Conservation (phyloP, 2,888 invertebrate genomes). For the Linnaemya vulpina region DNA sequence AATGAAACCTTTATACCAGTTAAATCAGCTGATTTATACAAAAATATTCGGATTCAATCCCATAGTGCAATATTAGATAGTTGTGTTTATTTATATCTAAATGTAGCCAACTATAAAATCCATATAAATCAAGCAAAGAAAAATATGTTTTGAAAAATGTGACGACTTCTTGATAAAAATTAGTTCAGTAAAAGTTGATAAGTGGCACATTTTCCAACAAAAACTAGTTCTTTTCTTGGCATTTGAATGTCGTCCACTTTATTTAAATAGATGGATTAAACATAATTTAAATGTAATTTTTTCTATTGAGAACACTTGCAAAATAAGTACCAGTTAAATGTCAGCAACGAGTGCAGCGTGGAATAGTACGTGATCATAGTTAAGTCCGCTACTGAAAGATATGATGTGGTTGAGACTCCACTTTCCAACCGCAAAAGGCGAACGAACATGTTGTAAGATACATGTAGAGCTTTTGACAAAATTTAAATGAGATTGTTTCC, state of each 20-base stretch:
- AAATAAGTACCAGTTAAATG: constrained; percentile 6
- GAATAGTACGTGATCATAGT: neutral
- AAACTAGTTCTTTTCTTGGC: constrained; percentile 47
- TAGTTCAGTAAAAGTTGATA: constrained; percentile 64
- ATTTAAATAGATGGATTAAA: constrained; percentile 26
- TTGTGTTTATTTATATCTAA: constrained; percentile 26
- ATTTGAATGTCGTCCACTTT: constrained; percentile 51
- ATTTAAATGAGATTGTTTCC: no score
- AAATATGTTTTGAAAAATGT: constrained; percentile 13
- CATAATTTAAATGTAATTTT: constrained; percentile 35
- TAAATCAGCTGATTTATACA: no score
- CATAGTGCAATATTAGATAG: constrained; percentile 8
- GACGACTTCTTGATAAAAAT: constrained; percentile 57
- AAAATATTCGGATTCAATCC: neutral
- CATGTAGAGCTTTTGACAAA: no score
- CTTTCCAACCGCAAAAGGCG: no score
- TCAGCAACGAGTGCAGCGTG: neutral
- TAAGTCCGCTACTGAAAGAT: no score
- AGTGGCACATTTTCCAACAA: constrained; percentile 40
- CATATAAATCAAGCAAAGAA: constrained; percentile 51
- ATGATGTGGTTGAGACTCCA: no score
- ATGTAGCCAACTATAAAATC: constrained; percentile 25
- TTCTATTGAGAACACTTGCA: constrained; percentile 16
- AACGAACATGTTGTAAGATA: no score
- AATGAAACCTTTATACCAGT: no score